These are phyloP conservation scores for Pterostichus niger DNA, from an alignment of 2,888 invertebrate species.

Conservation along the genomic window DNA sequence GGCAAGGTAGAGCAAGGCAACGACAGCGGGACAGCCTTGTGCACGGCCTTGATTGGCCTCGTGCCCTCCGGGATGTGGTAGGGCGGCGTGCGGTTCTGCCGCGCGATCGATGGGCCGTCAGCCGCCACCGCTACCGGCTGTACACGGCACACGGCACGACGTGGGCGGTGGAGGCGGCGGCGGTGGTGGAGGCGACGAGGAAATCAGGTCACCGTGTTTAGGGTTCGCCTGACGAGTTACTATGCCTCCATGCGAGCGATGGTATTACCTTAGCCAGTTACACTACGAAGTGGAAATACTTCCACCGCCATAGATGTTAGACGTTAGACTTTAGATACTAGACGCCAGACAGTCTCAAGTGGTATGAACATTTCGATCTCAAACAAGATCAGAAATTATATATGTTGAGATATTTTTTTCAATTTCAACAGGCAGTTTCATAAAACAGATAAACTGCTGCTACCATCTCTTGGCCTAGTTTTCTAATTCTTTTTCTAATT, in stretches of 20 bases:
- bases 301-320: background rate
- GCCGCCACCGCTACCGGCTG: conserved; percentile 30
- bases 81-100: conserved; percentile 67
- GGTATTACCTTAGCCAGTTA: no score
- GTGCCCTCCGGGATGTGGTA: conserved; percentile 60
- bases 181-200: conserved; percentile 49
- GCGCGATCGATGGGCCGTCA: conserved; percentile 67
- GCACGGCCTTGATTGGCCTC: conserved; percentile 66
- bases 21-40: conserved; percentile 63
- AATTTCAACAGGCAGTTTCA: no score
- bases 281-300: conserved; percentile 61
- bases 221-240: conserved; percentile 64
- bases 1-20: background rate
- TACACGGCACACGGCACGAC: conserved; percentile 19
- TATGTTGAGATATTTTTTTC: no score
- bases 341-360: no score
- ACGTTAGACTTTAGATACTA: background rate
- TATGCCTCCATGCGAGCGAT: conserved; percentile 58
- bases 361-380: no score
- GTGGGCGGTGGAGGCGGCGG: conserved; percentile 31
- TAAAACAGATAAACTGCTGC: no score
- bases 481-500: no score
- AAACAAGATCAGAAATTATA: no score
- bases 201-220: conserved; percentile 69
- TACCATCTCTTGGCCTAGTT: no score